phyloP scores from a whole-genome alignment of 2,888 invertebrate species.

The Conops quadrifasciatus region DNA sequence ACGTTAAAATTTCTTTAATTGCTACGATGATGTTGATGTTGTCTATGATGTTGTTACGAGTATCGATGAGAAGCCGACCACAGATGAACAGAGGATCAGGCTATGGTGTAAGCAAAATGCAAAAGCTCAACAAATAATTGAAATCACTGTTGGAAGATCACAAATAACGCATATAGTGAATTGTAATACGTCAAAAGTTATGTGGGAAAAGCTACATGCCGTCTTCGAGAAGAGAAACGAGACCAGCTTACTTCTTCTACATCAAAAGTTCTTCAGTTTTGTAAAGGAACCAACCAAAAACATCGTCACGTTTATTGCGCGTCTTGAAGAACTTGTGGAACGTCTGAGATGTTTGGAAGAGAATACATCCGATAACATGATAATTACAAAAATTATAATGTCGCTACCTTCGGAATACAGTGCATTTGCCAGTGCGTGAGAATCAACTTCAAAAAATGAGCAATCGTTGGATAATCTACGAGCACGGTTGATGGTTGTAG shows the following conservation, averaged over 20 bases:
- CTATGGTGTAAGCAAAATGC: background rate
- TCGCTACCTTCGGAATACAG: constrained; percentile 33
- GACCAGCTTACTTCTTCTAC: background rate
- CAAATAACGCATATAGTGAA: no score
- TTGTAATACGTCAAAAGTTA: no score
- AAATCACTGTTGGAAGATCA: constrained; percentile 5
- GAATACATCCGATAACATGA: constrained; percentile 40
- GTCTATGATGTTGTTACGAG: constrained; percentile 2
- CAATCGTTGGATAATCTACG: constrained; percentile 29
- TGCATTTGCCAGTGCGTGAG: constrained; percentile 32
- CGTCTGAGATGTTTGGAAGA: constrained; percentile 39
- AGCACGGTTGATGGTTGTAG: constrained; percentile 36
- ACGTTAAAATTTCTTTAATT: no score
- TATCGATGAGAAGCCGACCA: background rate
- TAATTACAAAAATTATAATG: constrained; percentile 41
- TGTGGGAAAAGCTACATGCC: background rate
- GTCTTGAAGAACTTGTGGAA: constrained; percentile 16
- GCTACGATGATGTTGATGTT: no score
- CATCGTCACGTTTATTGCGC: constrained; percentile 7
- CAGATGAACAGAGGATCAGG: background rate
- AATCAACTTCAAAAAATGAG: constrained; percentile 15
- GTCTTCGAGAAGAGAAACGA: constrained; percentile 13
- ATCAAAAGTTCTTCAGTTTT: constrained; percentile 1
- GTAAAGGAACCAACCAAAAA: constrained; percentile 13
- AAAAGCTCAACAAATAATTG: constrained; percentile 20